Evolutionary conservation across 2,113 vertebrate species (phyloP).

Genomic region (Pelecanus crispus): DNA sequence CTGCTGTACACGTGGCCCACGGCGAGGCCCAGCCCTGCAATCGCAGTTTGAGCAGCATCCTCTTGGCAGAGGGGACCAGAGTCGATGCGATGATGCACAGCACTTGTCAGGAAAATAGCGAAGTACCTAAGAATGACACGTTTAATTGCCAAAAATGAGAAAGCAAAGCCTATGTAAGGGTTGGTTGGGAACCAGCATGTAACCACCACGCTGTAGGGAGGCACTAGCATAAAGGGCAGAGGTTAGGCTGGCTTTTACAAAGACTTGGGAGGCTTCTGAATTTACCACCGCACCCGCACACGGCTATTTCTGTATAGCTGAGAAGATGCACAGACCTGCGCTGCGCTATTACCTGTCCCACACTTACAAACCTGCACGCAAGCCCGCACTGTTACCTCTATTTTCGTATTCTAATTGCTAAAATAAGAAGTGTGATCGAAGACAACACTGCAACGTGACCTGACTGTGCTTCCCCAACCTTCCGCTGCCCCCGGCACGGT

Average conservation of each 20-base stretch:
- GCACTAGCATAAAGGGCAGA: not conserved
- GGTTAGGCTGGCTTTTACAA: no score
- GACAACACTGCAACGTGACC: no score
- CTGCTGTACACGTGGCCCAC: fast-evolving
- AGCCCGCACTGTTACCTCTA: no score
- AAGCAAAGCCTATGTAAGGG: not conserved
- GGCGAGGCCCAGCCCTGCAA: not conserved
- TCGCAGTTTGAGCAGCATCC: not conserved
- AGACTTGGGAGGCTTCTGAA: no score
- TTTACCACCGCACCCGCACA: fast-evolving
- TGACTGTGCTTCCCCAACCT: no score
- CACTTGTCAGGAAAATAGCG: fast-evolving
- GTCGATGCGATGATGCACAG: fast-evolving
- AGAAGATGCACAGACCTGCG: fast-evolving
- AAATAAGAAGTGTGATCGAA: no score
- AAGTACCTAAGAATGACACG: not conserved
- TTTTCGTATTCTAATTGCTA: no score
- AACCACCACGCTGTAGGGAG: no score
- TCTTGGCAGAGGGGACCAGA: no score
- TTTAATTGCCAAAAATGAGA: not conserved
- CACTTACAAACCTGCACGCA: fast-evolving
- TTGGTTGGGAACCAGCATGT: not conserved
- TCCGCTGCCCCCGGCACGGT: no score
- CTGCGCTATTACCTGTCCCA: fast-evolving
- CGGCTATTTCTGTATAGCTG: no score